phyloP scores from a whole-genome alignment of 2,113 vertebrate species.

The Cheilinus undulatus region DNA sequence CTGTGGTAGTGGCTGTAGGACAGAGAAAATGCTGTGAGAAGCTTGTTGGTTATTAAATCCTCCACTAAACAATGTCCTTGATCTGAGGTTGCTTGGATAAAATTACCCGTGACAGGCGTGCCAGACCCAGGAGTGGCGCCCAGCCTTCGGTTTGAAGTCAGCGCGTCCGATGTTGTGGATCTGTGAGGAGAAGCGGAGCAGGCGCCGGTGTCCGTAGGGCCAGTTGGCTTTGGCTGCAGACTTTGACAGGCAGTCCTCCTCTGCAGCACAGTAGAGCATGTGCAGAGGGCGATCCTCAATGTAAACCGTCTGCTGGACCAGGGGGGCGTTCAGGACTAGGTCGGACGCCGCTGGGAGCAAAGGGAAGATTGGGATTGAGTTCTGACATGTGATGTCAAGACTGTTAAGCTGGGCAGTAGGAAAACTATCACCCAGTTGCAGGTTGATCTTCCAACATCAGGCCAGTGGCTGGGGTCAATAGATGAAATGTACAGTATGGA shows the following conservation, averaged over 20 bases:
- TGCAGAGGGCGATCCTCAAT: slow-evolving; percentile 97
- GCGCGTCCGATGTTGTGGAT: slow-evolving; percentile 96
- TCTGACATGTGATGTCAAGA: not conserved
- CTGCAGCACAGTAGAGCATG: slow-evolving; percentile 96
- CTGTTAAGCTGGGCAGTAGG: too few relatives aligned
- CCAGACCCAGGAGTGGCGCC: slow-evolving; percentile 99
- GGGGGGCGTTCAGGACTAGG: slow-evolving; percentile 89
- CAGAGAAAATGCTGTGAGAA: not conserved
- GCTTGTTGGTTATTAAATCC: not conserved
- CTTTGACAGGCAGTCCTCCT: slow-evolving; percentile 95
- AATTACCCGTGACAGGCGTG: slow-evolving; percentile 96
- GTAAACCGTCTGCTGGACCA: slow-evolving; percentile 96
- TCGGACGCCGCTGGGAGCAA: slow-evolving; percentile 90
- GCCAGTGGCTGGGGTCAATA: too few relatives aligned
- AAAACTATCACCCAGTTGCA: too few relatives aligned
- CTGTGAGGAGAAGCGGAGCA: slow-evolving; percentile 98
- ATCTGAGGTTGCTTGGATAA: not conserved
- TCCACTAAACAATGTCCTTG: not conserved
- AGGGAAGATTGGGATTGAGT: not conserved
- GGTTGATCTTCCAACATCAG: too few relatives aligned
- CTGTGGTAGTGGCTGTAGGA: slow-evolving; percentile 95
- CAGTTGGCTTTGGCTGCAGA: slow-evolving; percentile 92
- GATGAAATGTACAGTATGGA: too few relatives aligned
- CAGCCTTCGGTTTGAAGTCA: slow-evolving; percentile 96
- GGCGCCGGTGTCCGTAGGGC: slow-evolving; percentile 96